These are phyloP conservation scores for Dicycla oo DNA, from an alignment of 2,888 invertebrate species.

Conservation along the genomic window DNA sequence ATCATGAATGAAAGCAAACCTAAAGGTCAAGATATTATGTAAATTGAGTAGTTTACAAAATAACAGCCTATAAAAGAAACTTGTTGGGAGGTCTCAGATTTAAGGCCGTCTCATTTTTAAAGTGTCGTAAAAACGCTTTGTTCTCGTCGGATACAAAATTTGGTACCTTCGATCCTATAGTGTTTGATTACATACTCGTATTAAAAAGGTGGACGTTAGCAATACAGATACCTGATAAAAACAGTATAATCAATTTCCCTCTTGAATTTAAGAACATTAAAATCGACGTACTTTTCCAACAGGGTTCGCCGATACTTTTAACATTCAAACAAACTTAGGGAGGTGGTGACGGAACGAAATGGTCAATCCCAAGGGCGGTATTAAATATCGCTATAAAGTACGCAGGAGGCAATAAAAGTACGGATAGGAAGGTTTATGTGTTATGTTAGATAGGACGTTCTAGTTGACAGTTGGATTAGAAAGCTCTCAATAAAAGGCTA, in stretches of 20 bases:
- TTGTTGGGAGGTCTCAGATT: not conserved
- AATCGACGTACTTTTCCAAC: slow-evolving; percentile 3
- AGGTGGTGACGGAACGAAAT: slow-evolving; percentile 56
- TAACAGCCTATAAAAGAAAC: slow-evolving; percentile 2
- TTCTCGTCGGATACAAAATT: slow-evolving; percentile 8
- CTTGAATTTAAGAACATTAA: not conserved
- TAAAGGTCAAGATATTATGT: too few relatives aligned
- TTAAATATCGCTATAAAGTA: slow-evolving; percentile 63
- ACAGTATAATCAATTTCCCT: not conserved
- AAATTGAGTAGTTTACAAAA: slow-evolving; percentile 30
- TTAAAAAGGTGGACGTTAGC: not conserved
- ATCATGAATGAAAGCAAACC: slow-evolving; percentile 18
- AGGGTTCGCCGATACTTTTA: slow-evolving; percentile 41
- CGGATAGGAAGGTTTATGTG: slow-evolving; percentile 43
- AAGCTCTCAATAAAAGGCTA: slow-evolving; percentile 5
- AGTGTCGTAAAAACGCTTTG: slow-evolving; percentile 31
- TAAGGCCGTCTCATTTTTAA: slow-evolving; percentile 32
- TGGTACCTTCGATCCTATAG: not conserved
- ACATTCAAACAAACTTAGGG: slow-evolving; percentile 44
- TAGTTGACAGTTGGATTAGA: slow-evolving; percentile 10
- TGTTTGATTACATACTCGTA: slow-evolving; percentile 1
- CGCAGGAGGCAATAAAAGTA: slow-evolving; percentile 53
- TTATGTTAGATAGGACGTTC: slow-evolving; percentile 24
- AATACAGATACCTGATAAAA: not conserved
- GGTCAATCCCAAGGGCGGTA: slow-evolving; percentile 58